Evolutionary conservation across 2,113 vertebrate genomes (phyloP).

Genomic region (Sterna hirundo): DNA sequence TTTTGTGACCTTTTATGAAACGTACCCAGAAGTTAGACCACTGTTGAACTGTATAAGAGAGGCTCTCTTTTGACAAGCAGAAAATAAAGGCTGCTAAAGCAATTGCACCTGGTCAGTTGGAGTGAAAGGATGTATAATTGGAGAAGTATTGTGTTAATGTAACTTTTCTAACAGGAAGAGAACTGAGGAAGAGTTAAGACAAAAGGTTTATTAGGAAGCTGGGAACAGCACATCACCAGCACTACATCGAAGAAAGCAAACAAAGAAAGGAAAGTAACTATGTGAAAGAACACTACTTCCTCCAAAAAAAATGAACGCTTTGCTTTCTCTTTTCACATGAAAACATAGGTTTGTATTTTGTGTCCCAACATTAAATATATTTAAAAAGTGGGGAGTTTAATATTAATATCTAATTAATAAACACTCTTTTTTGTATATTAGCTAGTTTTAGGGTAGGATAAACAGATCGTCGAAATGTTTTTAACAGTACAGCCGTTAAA

Average conservation of each 20-base stretch:
- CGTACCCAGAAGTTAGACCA: rapidly evolving
- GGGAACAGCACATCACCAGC: background rate
- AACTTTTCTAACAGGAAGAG: background rate
- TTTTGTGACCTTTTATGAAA: background rate
- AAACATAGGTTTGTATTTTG: background rate
- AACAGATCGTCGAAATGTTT: background rate
- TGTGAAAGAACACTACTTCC: background rate
- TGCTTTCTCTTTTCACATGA: background rate
- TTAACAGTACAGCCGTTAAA: background rate
- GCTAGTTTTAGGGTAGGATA: background rate
- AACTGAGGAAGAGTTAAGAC: background rate
- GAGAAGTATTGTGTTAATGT: background rate
- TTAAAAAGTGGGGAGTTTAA: background rate
- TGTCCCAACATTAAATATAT: background rate
- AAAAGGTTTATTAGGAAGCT: background rate
- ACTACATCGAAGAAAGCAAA: background rate
- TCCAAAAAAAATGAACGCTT: background rate
- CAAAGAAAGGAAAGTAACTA: background rate
- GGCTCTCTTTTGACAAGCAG: background rate
- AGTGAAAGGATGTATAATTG: background rate
- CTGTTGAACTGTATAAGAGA: background rate
- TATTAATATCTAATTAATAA: background rate
- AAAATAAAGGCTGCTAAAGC: background rate
- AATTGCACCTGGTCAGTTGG: background rate
- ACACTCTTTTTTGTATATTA: background rate